Percentiles rank a stretch among this genome's conserved stretches.
These are phyloP conservation scores for Lepidocyrtinus sp. DNA, from an alignment of 2,888 invertebrate species.

Conservation along the genomic window DNA sequence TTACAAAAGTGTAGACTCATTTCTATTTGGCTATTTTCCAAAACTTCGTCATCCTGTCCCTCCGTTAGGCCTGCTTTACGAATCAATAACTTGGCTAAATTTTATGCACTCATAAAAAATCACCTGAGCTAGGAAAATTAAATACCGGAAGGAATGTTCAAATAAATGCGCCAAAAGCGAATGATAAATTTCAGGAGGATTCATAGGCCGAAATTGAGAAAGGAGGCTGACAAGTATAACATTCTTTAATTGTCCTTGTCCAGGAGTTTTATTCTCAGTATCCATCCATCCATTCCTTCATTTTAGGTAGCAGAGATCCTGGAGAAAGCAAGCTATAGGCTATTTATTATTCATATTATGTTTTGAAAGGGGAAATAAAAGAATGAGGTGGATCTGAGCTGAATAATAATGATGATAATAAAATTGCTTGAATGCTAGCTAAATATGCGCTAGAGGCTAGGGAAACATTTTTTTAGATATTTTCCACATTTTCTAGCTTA, in stretches of 20 bases:
- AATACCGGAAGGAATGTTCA: background rate
- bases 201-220: background rate
- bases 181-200: background rate
- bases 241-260: slow-evolving; percentile 13
- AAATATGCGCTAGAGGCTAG: background rate
- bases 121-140: background rate
- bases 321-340: background rate
- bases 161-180: background rate
- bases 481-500: background rate
- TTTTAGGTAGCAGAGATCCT: background rate
- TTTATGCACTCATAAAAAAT: too few species aligned
- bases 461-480: too few species aligned
- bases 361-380: slow-evolving; percentile 7
- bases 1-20: background rate
- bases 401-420: slow-evolving; percentile 15
- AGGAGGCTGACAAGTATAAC: background rate
- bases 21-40: too few species aligned
- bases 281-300: background rate
- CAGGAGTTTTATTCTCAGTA: background rate
- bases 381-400: slow-evolving; percentile 11
- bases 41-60: too few species aligned
- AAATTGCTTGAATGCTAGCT: background rate
- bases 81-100: too few species aligned
- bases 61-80: too few species aligned
- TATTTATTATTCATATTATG: slow-evolving; percentile 16